Conservation (phyloP, 2,888 invertebrate genomes). For the Phaonia tiefii region DNA sequence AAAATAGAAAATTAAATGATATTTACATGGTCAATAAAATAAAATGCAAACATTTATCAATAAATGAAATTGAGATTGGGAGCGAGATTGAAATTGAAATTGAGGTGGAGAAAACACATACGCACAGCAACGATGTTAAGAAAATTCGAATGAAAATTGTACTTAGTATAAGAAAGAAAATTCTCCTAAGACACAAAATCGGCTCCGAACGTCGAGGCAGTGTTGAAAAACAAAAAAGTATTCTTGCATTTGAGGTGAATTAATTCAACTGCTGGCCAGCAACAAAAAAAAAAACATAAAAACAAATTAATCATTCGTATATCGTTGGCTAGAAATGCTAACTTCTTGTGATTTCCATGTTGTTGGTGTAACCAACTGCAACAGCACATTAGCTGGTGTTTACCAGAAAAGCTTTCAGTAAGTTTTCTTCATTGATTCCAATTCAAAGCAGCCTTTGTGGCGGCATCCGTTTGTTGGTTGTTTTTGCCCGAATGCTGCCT, state of each 20-base stretch:
- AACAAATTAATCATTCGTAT: too few species aligned
- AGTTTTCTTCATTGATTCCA: background rate
- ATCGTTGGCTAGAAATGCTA: too few species aligned
- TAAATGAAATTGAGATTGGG: conserved; percentile 37
- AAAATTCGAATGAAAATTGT: conserved; percentile 29
- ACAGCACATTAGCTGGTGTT: conserved; percentile 54
- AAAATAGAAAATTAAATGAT: conserved; percentile 60
- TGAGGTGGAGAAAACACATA: too few species aligned
- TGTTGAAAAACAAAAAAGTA: conserved; percentile 53
- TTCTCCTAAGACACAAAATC: conserved; percentile 53
- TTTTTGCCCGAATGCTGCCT: conserved; percentile 2
- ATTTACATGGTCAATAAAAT: conserved; percentile 57
- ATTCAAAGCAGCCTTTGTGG: conserved; percentile 49
- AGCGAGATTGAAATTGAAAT: background rate
- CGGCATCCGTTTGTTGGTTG: conserved; percentile 45
- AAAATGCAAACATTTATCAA: conserved; percentile 45
- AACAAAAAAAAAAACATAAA: conserved; percentile 11
- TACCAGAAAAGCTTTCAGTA: conserved; percentile 15
- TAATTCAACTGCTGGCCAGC: conserved; percentile 71
- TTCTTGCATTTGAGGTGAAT: conserved; percentile 69
- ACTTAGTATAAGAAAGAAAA: conserved; percentile 58
- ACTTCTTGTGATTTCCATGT: too few species aligned
- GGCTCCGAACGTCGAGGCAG: background rate
- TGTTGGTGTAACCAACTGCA: background rate
- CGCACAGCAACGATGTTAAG: background rate